These are phyloP conservation scores for Conchocele bisecta DNA, from an alignment of 2,888 invertebrate species.

Conservation along the genomic window DNA sequence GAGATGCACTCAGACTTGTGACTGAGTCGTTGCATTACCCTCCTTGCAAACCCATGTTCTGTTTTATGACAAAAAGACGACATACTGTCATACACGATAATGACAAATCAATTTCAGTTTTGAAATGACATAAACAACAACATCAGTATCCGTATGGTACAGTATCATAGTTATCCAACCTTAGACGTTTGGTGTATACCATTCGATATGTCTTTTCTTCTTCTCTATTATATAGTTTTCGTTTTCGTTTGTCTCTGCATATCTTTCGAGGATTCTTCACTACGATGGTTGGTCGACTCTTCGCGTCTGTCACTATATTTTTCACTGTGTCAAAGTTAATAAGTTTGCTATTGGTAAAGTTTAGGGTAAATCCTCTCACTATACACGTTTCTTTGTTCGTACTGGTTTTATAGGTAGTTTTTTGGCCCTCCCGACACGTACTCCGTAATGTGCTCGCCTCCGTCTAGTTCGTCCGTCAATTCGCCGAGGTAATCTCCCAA, in stretches of 20 bases:
- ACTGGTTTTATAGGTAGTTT: constrained; percentile 30
- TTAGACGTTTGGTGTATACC: not conserved
- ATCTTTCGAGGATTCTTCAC: constrained; percentile 30
- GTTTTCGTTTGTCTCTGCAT: constrained; percentile 18
- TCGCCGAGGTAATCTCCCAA: constrained; percentile 37
- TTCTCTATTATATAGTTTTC: constrained; percentile 21
- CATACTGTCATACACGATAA: too few species aligned
- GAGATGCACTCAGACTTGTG: too few species aligned
- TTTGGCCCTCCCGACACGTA: constrained; percentile 37
- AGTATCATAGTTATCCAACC: not conserved
- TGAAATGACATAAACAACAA: too few species aligned
- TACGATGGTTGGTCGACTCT: not conserved
- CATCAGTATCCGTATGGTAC: not conserved
- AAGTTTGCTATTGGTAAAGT: constrained; percentile 23
- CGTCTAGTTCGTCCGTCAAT: constrained; percentile 56
- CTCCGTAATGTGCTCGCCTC: constrained; percentile 63
- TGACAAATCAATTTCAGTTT: too few species aligned
- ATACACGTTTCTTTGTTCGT: constrained; percentile 28
- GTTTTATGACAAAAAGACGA: too few species aligned
- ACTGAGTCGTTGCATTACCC: too few species aligned
- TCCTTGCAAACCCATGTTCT: too few species aligned
- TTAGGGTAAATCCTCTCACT: constrained; percentile 28
- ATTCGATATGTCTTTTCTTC: constrained; percentile 13
- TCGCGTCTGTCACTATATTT: constrained; percentile 11
- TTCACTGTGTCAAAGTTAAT: constrained; percentile 36